Conservation (phyloP, 1,140 invertebrate genomes). For the Drosophila carrolli region DNA sequence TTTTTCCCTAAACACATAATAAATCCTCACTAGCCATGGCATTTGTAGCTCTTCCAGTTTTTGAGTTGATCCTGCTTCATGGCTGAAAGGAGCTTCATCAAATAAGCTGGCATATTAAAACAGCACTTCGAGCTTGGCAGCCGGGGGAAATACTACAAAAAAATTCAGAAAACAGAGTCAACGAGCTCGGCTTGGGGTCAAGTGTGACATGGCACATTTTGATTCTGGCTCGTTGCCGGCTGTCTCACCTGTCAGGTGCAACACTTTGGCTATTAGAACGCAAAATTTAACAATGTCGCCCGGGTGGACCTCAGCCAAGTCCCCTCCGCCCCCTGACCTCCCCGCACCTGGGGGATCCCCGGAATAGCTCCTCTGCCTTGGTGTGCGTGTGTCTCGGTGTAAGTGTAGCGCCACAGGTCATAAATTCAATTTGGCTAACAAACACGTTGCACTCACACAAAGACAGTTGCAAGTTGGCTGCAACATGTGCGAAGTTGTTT, state of each 20-base stretch:
- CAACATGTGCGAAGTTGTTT: constrained; percentile 61
- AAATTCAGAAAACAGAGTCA: constrained; percentile 33
- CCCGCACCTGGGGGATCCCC: constrained; percentile 17
- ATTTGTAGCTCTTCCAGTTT: constrained; percentile 42
- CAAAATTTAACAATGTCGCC: constrained; percentile 80
- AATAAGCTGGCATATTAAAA: constrained; percentile 62
- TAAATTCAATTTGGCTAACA: constrained; percentile 83
- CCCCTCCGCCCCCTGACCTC: not conserved
- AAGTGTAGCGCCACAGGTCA: constrained; percentile 72
- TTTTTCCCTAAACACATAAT: constrained; percentile 7
- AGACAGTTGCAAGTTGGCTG: constrained; percentile 49
- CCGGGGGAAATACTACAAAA: not conserved
- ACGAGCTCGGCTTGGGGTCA: constrained; percentile 52
- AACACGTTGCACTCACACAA: constrained; percentile 58
- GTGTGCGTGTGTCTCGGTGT: constrained; percentile 21
- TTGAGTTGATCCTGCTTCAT: not conserved
- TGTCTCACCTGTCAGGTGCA: constrained; percentile 43
- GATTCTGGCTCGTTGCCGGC: constrained; percentile 53
- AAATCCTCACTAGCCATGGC: constrained; percentile 27
- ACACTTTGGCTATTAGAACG: constrained; percentile 73
- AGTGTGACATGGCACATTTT: constrained; percentile 63
- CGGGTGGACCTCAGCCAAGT: constrained; percentile 31
- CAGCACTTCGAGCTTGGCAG: constrained; percentile 21
- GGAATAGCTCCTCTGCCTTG: not conserved
- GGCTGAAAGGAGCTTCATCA: constrained; percentile 33